These are phyloP conservation scores for Oncorhynchus kisutch DNA, from an alignment of 2,113 vertebrate species.

Conservation along the genomic window DNA sequence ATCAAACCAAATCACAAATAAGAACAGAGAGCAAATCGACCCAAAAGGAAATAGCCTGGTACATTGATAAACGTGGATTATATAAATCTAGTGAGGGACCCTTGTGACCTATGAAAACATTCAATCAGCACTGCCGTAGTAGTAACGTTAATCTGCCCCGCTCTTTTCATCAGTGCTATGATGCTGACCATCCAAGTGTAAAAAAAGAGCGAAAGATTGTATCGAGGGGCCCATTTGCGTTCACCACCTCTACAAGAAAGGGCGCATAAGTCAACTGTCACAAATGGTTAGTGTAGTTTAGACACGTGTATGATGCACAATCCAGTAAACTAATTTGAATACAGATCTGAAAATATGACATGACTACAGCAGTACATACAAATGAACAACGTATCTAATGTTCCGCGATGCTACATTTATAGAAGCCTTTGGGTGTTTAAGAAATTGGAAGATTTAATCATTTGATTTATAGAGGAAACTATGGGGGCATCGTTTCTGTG, in stretches of 20 bases:
- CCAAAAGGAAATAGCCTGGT: slow-evolving; percentile 17
- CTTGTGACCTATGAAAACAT: neutral
- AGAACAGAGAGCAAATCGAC: slow-evolving; percentile 16
- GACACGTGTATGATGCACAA: neutral
- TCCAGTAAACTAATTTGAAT: neutral
- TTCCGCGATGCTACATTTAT: no score
- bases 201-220: neutral
- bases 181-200: neutral
- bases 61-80: neutral
- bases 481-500: neutral
- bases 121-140: neutral
- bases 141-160: neutral
- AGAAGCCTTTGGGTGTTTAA: neutral
- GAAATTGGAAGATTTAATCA: neutral
- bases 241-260: neutral
- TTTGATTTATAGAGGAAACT: neutral
- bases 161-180: neutral
- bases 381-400: no score
- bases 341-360: neutral
- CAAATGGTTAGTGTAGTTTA: neutral
- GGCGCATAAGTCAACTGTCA: neutral
- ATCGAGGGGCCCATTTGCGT: neutral
- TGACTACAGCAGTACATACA: no score
- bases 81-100: neutral
- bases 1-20: slow-evolving; percentile 43